phyloP scores from a whole-genome alignment of 2,888 invertebrate species.

The Peribatodes rhomboidaria region DNA sequence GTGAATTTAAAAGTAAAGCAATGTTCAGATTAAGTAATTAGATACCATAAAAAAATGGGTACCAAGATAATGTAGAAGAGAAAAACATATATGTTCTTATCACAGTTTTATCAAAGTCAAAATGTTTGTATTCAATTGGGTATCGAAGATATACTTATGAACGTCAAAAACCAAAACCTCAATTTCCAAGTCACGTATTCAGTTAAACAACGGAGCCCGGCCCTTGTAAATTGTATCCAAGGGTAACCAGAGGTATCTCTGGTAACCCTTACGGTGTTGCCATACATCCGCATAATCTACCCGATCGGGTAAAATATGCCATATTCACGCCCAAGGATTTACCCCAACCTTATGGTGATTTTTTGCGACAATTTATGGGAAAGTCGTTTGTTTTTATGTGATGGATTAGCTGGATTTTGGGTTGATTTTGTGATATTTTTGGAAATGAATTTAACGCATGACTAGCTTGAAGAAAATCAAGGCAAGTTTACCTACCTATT shows the following conservation, averaged over 20 bases:
- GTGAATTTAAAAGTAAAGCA: no score
- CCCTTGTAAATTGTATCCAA: constrained; percentile 54
- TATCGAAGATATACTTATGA: no score
- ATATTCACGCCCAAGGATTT: constrained; percentile 61
- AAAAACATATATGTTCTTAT: no score
- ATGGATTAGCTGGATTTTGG: constrained; percentile 54
- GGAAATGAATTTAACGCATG: constrained; percentile 11
- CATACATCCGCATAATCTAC: constrained; percentile 55
- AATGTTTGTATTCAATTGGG: no score
- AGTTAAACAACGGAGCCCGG: constrained; percentile 51
- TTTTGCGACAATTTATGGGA: constrained; percentile 53
- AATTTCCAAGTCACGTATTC: constrained; percentile 28
- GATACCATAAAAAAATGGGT: no score
- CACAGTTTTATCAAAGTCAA: no score
- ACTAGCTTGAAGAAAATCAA: no score
- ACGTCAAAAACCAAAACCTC: no score
- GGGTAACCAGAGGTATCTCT: constrained; percentile 55
- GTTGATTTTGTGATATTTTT: constrained; percentile 40
- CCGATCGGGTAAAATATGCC: constrained; percentile 69
- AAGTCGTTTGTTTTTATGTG: constrained; percentile 71
- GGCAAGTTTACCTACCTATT: no score
- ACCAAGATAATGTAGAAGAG: no score
- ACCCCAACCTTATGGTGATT: constrained; percentile 59
- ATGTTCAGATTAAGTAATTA: no score
- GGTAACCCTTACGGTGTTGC: constrained; percentile 28